Conservation (phyloP, 1,140 invertebrate genomes). For the Samia ricini region DNA sequence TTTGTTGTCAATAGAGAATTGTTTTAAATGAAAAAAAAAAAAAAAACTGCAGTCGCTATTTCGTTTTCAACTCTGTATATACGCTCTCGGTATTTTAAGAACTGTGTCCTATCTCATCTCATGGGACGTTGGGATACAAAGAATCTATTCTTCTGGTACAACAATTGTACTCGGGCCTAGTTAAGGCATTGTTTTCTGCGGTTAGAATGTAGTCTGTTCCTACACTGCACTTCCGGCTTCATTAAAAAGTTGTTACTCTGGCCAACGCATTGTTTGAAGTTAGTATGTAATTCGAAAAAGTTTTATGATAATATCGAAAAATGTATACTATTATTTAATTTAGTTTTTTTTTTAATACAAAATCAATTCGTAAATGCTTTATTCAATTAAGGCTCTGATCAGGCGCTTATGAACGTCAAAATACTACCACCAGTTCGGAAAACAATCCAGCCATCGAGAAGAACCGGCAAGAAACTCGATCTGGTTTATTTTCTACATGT, state of each 20-base stretch:
- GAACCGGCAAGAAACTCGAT: too few relatives aligned
- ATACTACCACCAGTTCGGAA: too few relatives aligned
- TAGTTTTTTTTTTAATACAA: not conserved
- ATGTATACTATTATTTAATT: not conserved
- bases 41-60: not conserved
- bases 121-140: slow-evolving; percentile 41
- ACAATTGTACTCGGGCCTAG: slow-evolving; percentile 55
- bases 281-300: not conserved
- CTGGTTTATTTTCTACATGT: too few relatives aligned
- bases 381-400: too few relatives aligned
- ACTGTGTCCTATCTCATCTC: slow-evolving; percentile 36
- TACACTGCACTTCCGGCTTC: slow-evolving; percentile 13
- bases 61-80: slow-evolving; percentile 3
- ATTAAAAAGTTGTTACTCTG: slow-evolving; percentile 11
- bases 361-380: too few relatives aligned
- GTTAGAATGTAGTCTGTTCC: slow-evolving; percentile 14
- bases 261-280: not conserved
- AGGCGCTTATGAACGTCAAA: too few relatives aligned
- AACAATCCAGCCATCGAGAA: too few relatives aligned
- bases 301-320: not conserved
- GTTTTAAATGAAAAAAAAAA: not conserved
- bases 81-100: slow-evolving; percentile 35
- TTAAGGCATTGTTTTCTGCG: slow-evolving; percentile 56
- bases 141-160: slow-evolving; percentile 44
- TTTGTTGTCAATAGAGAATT: not conserved